These are phyloP conservation scores for Nebria salina DNA, from an alignment of 2,888 invertebrate genomes.

Conservation along the genomic window DNA sequence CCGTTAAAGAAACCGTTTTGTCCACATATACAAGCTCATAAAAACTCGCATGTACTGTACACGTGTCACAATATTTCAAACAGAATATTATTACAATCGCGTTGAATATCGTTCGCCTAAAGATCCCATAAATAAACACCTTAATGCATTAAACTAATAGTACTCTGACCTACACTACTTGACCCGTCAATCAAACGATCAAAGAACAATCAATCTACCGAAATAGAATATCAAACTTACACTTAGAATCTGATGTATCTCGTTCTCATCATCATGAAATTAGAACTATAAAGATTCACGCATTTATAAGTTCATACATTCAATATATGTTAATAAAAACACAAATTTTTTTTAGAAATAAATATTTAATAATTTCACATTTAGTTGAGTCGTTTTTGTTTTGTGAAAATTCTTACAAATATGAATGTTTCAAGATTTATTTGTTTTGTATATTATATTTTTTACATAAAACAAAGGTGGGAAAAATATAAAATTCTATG, in stretches of 20 bases:
- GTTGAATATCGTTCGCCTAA: slow-evolving; percentile 1
- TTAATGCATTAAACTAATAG: background rate
- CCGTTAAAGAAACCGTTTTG: slow-evolving; percentile 16
- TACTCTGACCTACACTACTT: slow-evolving; percentile 15
- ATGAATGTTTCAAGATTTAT: no score
- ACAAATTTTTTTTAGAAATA: no score
- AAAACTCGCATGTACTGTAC: background rate
- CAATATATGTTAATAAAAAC: no score
- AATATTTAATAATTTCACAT: no score
- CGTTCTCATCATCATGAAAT: background rate
- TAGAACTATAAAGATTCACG: no score
- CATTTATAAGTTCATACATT: no score
- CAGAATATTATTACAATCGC: background rate
- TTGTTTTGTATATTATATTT: no score
- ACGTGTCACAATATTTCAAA: background rate
- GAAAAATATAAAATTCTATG: no score
- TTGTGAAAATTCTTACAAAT: no score
- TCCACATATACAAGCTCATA: background rate
- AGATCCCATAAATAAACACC: background rate
- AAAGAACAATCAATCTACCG: background rate
- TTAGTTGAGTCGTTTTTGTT: no score
- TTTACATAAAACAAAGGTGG: no score
- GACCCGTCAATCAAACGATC: slow-evolving; percentile 10
- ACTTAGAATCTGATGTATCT: background rate
- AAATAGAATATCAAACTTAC: background rate